Conservation (phyloP, 2,797 vertebrate species). For the Sitta carolinensis region DNA sequence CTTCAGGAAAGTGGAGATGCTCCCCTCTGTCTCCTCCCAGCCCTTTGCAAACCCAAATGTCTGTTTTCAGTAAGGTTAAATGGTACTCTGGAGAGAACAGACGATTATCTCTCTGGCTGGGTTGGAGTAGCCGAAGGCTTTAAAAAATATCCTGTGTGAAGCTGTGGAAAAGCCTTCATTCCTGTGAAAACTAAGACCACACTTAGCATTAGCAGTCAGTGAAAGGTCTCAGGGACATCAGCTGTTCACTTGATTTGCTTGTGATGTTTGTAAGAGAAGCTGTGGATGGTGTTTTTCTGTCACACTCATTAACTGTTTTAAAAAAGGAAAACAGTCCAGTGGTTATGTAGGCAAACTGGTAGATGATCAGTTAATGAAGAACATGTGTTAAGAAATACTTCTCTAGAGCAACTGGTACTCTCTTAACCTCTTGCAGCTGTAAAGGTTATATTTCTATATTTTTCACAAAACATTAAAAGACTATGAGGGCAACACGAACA, state of each 20-base stretch:
- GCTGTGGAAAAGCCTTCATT: not conserved
- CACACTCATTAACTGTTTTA: not conserved
- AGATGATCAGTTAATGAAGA: constrained; percentile 51
- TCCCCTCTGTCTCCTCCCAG: not conserved
- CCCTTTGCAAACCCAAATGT: not conserved
- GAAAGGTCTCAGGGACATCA: not conserved
- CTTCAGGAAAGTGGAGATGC: rapidly evolving
- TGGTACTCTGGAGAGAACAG: not conserved
- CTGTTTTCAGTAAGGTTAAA: not conserved
- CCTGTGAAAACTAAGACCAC: not conserved
- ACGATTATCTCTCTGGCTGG: not conserved
- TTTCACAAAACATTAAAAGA: constrained; percentile 25
- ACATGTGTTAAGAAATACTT: constrained; percentile 42
- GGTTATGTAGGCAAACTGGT: constrained; percentile 46
- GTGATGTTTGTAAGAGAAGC: not conserved
- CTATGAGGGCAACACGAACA: not conserved
- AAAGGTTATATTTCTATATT: constrained; percentile 40
- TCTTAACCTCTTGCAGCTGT: constrained; percentile 54
- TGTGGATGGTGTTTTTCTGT: not conserved
- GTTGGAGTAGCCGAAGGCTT: not conserved
- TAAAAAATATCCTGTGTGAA: not conserved
- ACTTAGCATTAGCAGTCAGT: not conserved
- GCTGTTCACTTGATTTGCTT: not conserved
- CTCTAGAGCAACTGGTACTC: constrained; percentile 22
- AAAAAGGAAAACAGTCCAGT: constrained; percentile 8